Evolutionary conservation across 2,888 invertebrate species (phyloP).

Genomic region (Elmis aenea): DNA sequence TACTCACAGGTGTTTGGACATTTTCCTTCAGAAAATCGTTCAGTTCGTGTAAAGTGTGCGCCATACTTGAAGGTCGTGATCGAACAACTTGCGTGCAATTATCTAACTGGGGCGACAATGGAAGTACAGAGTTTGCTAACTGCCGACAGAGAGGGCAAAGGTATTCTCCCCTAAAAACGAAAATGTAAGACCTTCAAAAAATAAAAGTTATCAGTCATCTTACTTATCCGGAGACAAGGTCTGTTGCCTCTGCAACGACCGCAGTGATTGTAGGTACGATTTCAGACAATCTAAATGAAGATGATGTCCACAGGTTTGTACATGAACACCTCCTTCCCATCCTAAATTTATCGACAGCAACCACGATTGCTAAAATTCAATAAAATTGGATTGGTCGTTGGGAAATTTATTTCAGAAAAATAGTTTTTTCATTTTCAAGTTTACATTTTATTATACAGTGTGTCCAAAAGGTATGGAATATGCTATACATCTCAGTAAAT

Average conservation of each 20-base stretch:
- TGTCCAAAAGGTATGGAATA: too few species aligned
- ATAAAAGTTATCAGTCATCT: conserved; percentile 31
- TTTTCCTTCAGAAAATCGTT: conserved; percentile 63
- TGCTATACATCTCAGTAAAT: too few species aligned
- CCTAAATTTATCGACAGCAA: conserved; percentile 73
- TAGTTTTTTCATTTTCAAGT: too few species aligned
- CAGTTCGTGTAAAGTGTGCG: conserved; percentile 48
- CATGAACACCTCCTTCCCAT: conserved; percentile 89
- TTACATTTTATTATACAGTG: too few species aligned
- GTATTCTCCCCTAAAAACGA: conserved; percentile 70
- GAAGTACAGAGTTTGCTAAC: conserved; percentile 84
- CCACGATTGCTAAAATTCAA: conserved; percentile 62
- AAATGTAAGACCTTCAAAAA: conserved; percentile 7
- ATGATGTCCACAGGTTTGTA: conserved; percentile 95
- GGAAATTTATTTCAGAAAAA: not conserved
- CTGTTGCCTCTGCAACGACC: conserved; percentile 66
- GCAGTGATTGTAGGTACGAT: conserved; percentile 82
- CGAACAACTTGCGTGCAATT: conserved; percentile 61
- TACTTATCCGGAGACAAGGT: conserved; percentile 66
- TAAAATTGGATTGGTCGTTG: not conserved
- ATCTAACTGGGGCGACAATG: conserved; percentile 68
- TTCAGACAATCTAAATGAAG: conserved; percentile 91
- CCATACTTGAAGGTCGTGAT: conserved; percentile 51
- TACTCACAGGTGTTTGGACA: conserved; percentile 59
- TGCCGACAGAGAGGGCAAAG: conserved; percentile 93